A percentile compares a stretch with the other conserved stretches of the same genome.
Evolutionary conservation across 1,140 invertebrate genomes (phyloP).

Genomic region (Drosophila elegans): DNA sequence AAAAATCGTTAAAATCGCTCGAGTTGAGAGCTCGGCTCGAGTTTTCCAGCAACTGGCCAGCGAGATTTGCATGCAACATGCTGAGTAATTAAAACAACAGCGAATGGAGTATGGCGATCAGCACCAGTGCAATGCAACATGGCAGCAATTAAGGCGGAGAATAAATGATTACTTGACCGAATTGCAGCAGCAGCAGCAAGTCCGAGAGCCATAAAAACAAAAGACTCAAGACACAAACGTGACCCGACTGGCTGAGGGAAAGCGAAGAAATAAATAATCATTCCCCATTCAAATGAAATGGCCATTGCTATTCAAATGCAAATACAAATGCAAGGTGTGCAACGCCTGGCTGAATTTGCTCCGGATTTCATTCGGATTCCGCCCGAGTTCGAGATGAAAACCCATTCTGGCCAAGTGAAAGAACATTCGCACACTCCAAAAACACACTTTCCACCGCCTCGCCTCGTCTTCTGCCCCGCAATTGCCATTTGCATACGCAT

Average conservation of each 20-base stretch:
- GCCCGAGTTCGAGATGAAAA: background rate
- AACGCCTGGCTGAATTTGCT: conserved; percentile 48
- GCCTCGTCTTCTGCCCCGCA: background rate
- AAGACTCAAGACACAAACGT: conserved; percentile 38
- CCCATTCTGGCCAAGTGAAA: background rate
- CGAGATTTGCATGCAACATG: conserved; percentile 70
- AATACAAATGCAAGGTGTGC: conserved; percentile 20
- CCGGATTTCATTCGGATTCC: conserved; percentile 8
- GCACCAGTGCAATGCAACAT: conserved; percentile 21
- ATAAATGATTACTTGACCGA: conserved; percentile 58
- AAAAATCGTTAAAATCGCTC: conserved; percentile 45
- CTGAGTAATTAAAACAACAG: conserved; percentile 71
- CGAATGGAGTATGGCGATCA: conserved; percentile 8
- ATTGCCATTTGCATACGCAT: conserved; percentile 69
- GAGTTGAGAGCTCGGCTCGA: conserved; percentile 14
- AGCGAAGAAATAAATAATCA: conserved; percentile 40
- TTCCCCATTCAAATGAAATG: conserved; percentile 39
- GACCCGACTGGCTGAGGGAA: conserved; percentile 11
- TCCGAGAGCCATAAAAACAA: conserved; percentile 29
- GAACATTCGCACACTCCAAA: conserved; percentile 75
- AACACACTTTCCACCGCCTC: conserved; percentile 60
- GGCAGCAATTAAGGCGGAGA: conserved; percentile 26
- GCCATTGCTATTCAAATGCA: conserved; percentile 43
- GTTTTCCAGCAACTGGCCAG: conserved; percentile 15
- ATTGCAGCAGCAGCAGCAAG: conserved; percentile 23